Evolutionary conservation across 2,888 invertebrate species (phyloP).

Genomic region (Unio delphinus): DNA sequence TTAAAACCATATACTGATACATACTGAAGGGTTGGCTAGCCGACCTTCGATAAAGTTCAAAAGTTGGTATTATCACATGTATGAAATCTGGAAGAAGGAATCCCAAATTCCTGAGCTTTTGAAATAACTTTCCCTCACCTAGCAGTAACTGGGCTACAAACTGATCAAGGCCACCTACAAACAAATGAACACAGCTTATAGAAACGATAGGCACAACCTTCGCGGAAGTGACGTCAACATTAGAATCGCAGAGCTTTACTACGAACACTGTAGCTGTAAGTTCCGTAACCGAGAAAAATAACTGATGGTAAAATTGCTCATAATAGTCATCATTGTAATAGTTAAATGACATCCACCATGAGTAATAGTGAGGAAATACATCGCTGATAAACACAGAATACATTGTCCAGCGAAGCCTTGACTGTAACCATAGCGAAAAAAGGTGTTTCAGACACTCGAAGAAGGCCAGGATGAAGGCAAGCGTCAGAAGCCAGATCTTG

Average conservation of each 20-base stretch:
- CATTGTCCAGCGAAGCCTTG: constrained; percentile 34
- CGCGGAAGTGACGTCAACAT: constrained; percentile 25
- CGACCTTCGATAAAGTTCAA: neutral
- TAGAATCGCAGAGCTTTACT: constrained; percentile 39
- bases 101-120: constrained; percentile 46
- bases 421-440: constrained; percentile 9
- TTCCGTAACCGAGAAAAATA: constrained; percentile 59
- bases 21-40: neutral
- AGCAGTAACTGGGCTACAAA: constrained; percentile 49
- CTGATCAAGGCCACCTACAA: constrained; percentile 52
- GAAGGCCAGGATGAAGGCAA: constrained; percentile 21
- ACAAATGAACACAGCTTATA: constrained; percentile 51
- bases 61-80: constrained; percentile 67
- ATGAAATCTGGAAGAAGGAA: constrained; percentile 52
- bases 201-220: constrained; percentile 45
- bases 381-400: constrained; percentile 38
- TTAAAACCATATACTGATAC: neutral
- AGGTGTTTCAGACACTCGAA: constrained; percentile 49
- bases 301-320: constrained; percentile 42
- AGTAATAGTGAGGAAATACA: constrained; percentile 60
- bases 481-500: no score
- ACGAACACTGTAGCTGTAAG: constrained; percentile 39
- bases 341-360: constrained; percentile 58
- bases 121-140: constrained; percentile 33
- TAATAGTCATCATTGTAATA: constrained; percentile 59